A percentile compares a stretch with the other conserved stretches of the same genome.
These are phyloP conservation scores for Conus betulinus DNA, from an alignment of 1,140 invertebrate species.

Conservation along the genomic window DNA sequence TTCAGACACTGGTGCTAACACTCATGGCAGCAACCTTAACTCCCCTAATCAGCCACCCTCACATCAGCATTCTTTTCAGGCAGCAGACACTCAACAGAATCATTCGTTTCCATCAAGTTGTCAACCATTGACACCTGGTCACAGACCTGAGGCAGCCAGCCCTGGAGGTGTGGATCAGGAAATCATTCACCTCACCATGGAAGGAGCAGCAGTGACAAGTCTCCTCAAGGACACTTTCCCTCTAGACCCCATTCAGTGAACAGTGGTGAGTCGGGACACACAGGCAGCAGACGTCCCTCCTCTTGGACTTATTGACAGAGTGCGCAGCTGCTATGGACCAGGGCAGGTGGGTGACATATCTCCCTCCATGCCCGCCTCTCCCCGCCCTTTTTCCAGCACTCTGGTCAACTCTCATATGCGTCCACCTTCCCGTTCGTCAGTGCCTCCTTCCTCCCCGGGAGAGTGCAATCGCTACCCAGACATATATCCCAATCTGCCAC, in stretches of 20 bases:
- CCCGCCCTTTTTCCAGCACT: constrained; percentile 13
- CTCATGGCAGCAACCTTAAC: neutral
- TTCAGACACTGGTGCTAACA: constrained; percentile 21
- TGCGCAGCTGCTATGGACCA: constrained; percentile 53
- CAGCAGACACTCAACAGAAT: neutral
- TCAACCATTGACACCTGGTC: neutral
- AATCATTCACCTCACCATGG: neutral
- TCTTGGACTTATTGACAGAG: constrained; percentile 64
- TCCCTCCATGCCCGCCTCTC: neutral
- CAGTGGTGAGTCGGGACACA: neutral
- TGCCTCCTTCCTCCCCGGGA: constrained; percentile 5
- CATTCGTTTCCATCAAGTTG: neutral
- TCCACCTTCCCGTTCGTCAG: neutral
- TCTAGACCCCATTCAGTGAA: constrained; percentile 12
- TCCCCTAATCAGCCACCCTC: neutral
- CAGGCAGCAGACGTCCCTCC: constrained; percentile 36
- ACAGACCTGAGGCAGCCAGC: neutral
- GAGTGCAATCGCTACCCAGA: neutral
- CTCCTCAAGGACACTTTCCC: neutral
- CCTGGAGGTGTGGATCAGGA: neutral
- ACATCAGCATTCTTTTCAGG: constrained; percentile 9
- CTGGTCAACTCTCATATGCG: neutral
- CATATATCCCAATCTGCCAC: neutral
- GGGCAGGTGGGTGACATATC: constrained; percentile 26
- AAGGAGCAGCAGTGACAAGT: neutral